Evolutionary conservation across 2,113 vertebrate species (phyloP).

Genomic region (Crotalus tigris): DNA sequence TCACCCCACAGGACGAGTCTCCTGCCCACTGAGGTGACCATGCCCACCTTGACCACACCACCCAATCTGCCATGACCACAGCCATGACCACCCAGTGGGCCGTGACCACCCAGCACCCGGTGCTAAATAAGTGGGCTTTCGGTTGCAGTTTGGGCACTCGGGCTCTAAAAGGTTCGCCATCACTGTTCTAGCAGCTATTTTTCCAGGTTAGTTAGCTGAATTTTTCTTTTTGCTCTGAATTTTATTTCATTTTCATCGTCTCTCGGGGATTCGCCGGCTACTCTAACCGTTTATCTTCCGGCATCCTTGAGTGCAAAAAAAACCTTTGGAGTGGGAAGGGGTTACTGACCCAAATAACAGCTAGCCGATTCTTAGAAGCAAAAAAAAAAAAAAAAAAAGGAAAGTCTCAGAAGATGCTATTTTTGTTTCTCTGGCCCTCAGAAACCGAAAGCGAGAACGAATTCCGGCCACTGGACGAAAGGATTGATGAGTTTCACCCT

Average conservation of each 20-base stretch:
- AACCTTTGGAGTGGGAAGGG: not conserved
- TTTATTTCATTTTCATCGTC: not conserved
- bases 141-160: no score
- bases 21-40: no score
- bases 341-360: accelerated
- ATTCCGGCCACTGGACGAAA: conserved; percentile 94
- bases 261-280: not conserved
- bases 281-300: not conserved
- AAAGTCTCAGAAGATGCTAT: accelerated
- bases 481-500: conserved; percentile 98
- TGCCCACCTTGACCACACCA: no score
- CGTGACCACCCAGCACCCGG: no score
- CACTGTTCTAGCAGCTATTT: not conserved
- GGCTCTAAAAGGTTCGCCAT: no score
- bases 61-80: no score
- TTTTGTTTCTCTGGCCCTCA: conserved; percentile 57
- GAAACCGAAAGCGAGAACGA: conserved; percentile 99
- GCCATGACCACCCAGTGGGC: no score
- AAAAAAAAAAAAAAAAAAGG: not conserved
- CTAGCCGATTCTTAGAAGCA: not conserved
- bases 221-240: not conserved
- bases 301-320: accelerated
- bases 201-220: not conserved
- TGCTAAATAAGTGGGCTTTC: no score
- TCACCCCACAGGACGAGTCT: no score